Evolutionary conservation across 2,113 vertebrate species (phyloP).

Genomic region (Gallinago media): DNA sequence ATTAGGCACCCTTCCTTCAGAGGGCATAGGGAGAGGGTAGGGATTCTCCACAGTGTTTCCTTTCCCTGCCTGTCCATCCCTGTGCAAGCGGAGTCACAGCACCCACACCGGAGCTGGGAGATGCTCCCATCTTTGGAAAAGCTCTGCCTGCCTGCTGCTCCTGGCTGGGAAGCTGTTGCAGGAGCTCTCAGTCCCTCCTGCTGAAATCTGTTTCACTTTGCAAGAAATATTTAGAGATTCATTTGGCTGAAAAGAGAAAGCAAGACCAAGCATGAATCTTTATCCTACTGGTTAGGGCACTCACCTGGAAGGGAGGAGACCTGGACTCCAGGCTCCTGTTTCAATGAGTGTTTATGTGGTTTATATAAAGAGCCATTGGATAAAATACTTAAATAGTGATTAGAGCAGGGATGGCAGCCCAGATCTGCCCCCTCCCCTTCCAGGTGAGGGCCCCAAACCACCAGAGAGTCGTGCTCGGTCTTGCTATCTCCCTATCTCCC

Average conservation of each 20-base stretch:
- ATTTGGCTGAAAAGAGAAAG: not conserved
- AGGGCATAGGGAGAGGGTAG: not conserved
- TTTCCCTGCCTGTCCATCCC: rapidly evolving
- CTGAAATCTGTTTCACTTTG: not conserved
- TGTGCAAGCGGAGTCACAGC: not conserved
- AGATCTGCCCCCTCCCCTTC: not conserved
- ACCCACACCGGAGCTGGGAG: not conserved
- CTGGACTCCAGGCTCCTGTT: not conserved
- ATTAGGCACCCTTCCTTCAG: not conserved
- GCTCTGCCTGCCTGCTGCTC: rapidly evolving
- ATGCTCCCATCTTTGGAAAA: not conserved
- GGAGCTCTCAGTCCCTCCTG: not conserved
- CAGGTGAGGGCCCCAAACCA: conserved; percentile 39
- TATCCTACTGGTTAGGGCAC: not conserved
- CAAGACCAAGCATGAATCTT: not conserved
- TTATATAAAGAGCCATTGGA: conserved; percentile 14
- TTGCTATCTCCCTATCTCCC: conserved; percentile 26
- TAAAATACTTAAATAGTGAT: conserved; percentile 10
- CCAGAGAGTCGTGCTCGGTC: not conserved
- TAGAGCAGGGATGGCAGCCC: not conserved
- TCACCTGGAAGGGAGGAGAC: not conserved
- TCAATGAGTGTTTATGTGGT: not conserved
- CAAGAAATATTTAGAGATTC: not conserved
- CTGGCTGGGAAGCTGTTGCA: not conserved
- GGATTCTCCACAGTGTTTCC: not conserved